These are phyloP conservation scores for Archaeoteleia sp. DNA, from an alignment of 2,888 invertebrate species.

Conservation along the genomic window DNA sequence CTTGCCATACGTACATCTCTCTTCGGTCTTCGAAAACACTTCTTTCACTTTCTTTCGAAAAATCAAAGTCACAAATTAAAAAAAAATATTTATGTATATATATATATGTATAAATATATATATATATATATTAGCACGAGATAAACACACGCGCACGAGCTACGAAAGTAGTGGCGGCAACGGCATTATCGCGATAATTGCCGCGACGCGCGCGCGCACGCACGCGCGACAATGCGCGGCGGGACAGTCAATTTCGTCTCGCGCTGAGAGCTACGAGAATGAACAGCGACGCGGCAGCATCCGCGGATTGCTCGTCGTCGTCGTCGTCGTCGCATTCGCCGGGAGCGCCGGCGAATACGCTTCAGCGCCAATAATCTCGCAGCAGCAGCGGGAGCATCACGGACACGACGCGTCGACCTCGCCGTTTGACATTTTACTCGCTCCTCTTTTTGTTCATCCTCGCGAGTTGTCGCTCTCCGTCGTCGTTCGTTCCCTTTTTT, in stretches of 20 bases:
- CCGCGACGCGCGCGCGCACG: constrained; percentile 4
- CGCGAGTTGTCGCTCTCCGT: constrained; percentile 1
- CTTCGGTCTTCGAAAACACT: no score
- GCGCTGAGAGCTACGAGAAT: background rate
- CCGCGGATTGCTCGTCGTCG: background rate
- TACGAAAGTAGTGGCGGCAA: background rate
- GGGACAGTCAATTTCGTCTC: background rate
- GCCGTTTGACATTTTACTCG: constrained; percentile 5
- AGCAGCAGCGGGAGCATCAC: background rate
- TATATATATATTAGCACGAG: no score
- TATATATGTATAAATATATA: no score
- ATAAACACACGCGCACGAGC: background rate
- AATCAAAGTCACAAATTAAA: no score
- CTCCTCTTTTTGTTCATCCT: constrained; percentile 1
- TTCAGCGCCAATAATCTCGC: no score
- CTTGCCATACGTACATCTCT: no score
- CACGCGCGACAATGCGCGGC: constrained; percentile 1
- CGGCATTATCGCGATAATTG: constrained; percentile 1
- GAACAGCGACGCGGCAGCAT: background rate
- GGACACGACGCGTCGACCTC: background rate
- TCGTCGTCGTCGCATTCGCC: background rate
- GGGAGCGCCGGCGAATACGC: background rate
- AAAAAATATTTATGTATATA: no score
- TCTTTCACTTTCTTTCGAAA: no score
- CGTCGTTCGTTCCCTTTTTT: background rate